phyloP scores from a whole-genome alignment of 2,797 vertebrate genomes.

The Vespertilio murinus region DNA sequence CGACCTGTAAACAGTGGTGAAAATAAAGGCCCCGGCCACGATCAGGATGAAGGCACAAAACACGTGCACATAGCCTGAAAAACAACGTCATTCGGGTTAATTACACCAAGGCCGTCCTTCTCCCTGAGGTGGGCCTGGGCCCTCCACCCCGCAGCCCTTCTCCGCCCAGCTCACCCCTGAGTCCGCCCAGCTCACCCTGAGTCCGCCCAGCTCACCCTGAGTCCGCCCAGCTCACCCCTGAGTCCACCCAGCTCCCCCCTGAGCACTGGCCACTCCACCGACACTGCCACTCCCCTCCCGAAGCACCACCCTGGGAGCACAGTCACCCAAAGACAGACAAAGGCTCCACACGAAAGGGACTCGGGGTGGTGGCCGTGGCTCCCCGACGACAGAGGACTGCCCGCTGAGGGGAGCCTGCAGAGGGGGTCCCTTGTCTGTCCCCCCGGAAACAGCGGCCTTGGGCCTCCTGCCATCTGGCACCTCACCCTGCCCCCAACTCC shows the following conservation, averaged over 20 bases:
- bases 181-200: fast-evolving
- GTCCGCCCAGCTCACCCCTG: fast-evolving
- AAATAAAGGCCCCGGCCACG: slow-evolving; percentile 42
- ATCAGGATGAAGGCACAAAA: slow-evolving; percentile 74
- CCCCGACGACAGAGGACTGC: background rate
- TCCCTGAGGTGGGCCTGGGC: fast-evolving
- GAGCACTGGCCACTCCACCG: background rate
- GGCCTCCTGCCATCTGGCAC: background rate
- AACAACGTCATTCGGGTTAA: too few species aligned
- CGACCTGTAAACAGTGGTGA: slow-evolving; percentile 72
- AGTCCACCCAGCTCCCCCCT: fast-evolving
- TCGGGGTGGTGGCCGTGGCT: background rate
- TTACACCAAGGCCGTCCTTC: too few species aligned
- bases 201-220: fast-evolving
- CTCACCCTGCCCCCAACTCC: background rate
- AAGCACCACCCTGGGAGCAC: background rate
- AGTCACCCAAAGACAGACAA: background rate
- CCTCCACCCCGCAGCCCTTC: background rate
- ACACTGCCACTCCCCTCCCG: background rate
- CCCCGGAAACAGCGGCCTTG: background rate
- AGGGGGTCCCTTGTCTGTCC: background rate
- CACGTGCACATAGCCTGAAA: slow-evolving; percentile 44
- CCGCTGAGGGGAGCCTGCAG: fast-evolving
- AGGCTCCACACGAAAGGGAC: background rate
- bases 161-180: background rate